Evolutionary conservation across 2,113 vertebrate species (phyloP).

Genomic region (Ondatra zibethicus): DNA sequence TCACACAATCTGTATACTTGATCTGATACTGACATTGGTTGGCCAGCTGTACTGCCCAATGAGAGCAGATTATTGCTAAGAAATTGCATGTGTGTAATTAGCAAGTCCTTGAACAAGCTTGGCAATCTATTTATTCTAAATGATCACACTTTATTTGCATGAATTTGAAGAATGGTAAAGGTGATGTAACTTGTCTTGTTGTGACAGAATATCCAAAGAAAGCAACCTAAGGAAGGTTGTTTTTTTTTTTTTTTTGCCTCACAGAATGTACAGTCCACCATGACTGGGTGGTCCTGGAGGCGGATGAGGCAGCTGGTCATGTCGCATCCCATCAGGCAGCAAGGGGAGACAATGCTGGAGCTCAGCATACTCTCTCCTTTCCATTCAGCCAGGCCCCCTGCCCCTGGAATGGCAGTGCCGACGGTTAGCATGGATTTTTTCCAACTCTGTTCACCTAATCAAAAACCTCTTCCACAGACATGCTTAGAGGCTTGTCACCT

Average conservation of each 20-base stretch:
- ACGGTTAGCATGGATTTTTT: too few relatives aligned
- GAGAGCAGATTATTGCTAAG: not conserved
- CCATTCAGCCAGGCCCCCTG: not conserved
- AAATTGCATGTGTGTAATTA: not conserved
- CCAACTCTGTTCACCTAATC: not conserved
- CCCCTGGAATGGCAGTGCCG: not conserved
- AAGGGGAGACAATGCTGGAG: too few relatives aligned
- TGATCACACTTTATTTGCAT: slow-evolving; percentile 16
- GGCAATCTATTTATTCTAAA: not conserved
- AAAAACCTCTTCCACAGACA: not conserved
- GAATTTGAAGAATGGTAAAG: not conserved
- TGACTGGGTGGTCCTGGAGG: not conserved
- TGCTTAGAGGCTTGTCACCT: not conserved
- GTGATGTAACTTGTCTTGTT: not conserved
- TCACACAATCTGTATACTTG: not conserved
- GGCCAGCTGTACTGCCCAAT: not conserved
- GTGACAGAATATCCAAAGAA: not conserved
- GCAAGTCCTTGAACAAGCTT: not conserved
- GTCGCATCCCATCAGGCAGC: not conserved
- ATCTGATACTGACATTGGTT: not conserved
- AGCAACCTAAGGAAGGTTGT: not conserved
- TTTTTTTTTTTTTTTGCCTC: too few relatives aligned
- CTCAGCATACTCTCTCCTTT: not conserved
- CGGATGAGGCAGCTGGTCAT: too few relatives aligned
- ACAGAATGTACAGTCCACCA: not conserved